Percentiles rank a stretch among this genome's conserved stretches.
These are phyloP conservation scores for Sinotaia quadrata DNA, from an alignment of 2,888 invertebrate genomes.

Conservation along the genomic window DNA sequence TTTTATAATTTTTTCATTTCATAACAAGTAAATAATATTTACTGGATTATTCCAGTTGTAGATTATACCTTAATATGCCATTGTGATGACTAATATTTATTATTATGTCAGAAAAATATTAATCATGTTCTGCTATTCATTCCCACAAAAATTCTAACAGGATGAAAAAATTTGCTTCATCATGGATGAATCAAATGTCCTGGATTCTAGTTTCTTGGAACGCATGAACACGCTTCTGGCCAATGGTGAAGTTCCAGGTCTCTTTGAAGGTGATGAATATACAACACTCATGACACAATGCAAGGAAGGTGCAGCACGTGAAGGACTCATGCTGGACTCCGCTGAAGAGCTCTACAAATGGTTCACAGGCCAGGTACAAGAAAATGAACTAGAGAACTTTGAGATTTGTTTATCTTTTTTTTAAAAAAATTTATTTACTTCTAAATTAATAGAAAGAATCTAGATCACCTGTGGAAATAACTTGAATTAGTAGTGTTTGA, in stretches of 20 bases:
- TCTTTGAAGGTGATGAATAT: constrained; percentile 89
- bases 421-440: too few species aligned
- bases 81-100: not conserved
- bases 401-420: too few species aligned
- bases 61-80: too few species aligned
- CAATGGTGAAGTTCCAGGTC: constrained; percentile 89
- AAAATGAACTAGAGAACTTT: too few species aligned
- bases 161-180: constrained; percentile 99
- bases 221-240: constrained; percentile 99
- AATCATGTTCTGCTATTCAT: not conserved
- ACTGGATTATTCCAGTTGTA: too few species aligned
- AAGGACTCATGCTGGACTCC: constrained; percentile 98
- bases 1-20: too few species aligned
- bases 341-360: constrained; percentile 99
- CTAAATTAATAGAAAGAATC: too few species aligned
- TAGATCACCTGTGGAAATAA: too few species aligned
- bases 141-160: constrained; percentile 79
- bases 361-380: constrained; percentile 92
- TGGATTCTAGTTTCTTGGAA: constrained; percentile 98
- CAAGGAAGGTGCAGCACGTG: constrained; percentile 98
- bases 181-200: constrained; percentile 97
- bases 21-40: too few species aligned
- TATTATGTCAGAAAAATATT: too few species aligned
- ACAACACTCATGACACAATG: constrained; percentile 99
- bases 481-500: too few species aligned